Percentiles rank a stretch among this genome's conserved stretches.
phyloP scores from a whole-genome alignment of 1,140 invertebrate genomes.

The Dysdera silvatica region DNA sequence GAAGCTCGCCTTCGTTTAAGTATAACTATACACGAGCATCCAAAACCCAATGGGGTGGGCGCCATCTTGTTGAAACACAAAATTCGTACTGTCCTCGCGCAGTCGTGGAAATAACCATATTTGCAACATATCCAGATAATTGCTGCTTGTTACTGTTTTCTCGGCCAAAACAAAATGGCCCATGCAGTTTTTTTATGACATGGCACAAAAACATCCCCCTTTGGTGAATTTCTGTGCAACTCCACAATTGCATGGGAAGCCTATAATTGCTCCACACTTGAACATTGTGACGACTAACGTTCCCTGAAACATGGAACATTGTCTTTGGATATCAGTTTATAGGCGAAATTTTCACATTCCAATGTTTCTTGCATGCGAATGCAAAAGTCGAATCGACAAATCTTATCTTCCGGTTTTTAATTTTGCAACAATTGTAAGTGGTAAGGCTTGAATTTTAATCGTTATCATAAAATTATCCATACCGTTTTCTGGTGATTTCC shows the following conservation, averaged over 20 bases:
- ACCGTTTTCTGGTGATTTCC: neutral
- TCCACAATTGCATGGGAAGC: neutral
- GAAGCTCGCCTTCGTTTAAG: too few relatives aligned
- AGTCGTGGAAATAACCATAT: neutral
- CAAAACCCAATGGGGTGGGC: neutral
- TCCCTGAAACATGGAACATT: neutral
- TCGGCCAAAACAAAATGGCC: neutral
- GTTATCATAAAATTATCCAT: neutral
- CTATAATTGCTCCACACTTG: too few relatives aligned
- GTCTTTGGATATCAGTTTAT: neutral
- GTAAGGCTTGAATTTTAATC: neutral
- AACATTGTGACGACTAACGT: neutral
- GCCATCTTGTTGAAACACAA: slow-evolving; percentile 4
- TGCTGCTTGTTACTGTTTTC: too few relatives aligned
- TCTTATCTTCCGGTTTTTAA: neutral
- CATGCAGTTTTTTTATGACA: neutral
- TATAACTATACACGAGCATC: neutral
- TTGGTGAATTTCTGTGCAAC: too few relatives aligned
- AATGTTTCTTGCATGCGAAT: neutral
- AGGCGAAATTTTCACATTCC: neutral
- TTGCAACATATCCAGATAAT: neutral
- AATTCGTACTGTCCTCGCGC: neutral
- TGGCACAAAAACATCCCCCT: neutral
- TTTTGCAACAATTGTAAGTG: neutral
- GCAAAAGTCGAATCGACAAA: neutral